phyloP scores from a whole-genome alignment of 2,888 invertebrate genomes.

The Crepidodera aurea region DNA sequence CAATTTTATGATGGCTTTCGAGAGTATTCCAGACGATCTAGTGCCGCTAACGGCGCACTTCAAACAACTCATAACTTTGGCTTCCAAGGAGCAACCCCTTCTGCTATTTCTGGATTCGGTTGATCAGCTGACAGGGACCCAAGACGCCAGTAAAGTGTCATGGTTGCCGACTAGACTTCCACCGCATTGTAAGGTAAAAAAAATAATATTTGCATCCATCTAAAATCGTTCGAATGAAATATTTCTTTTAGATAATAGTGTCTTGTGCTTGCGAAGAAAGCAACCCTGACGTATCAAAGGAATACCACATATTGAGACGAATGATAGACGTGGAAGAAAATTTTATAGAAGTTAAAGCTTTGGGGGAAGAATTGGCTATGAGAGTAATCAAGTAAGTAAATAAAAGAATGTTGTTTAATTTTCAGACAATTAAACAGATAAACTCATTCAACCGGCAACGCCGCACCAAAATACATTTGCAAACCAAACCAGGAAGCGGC shows the following conservation, averaged over 20 bases:
- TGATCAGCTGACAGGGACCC: slow-evolving; percentile 94
- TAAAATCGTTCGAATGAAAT: neutral
- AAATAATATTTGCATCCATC: too few relatives aligned
- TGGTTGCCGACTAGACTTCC: slow-evolving; percentile 95
- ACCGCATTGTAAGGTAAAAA: slow-evolving; percentile 80
- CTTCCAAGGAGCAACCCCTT: slow-evolving; percentile 83
- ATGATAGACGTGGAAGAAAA: slow-evolving; percentile 91
- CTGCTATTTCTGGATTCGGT: slow-evolving; percentile 94
- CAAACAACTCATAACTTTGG: slow-evolving; percentile 88
- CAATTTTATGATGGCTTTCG: slow-evolving; percentile 89
- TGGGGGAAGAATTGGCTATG: slow-evolving; percentile 94
- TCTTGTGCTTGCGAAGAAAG: slow-evolving; percentile 89
- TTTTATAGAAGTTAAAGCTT: slow-evolving; percentile 87
- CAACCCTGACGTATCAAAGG: slow-evolving; percentile 86
- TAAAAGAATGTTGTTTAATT: neutral
- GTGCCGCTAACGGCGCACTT: slow-evolving; percentile 96
- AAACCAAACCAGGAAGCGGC: too few relatives aligned
- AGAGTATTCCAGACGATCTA: slow-evolving; percentile 94
- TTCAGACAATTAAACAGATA: too few relatives aligned
- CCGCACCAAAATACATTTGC: too few relatives aligned
- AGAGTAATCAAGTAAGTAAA: slow-evolving; percentile 79
- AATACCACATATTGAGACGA: slow-evolving; percentile 83
- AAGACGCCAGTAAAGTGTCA: slow-evolving; percentile 93
- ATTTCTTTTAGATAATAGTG: slow-evolving; percentile 76
- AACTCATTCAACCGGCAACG: too few relatives aligned